Evolutionary conservation across 2,888 invertebrate species (phyloP).

Genomic region (Limenitis camilla): DNA sequence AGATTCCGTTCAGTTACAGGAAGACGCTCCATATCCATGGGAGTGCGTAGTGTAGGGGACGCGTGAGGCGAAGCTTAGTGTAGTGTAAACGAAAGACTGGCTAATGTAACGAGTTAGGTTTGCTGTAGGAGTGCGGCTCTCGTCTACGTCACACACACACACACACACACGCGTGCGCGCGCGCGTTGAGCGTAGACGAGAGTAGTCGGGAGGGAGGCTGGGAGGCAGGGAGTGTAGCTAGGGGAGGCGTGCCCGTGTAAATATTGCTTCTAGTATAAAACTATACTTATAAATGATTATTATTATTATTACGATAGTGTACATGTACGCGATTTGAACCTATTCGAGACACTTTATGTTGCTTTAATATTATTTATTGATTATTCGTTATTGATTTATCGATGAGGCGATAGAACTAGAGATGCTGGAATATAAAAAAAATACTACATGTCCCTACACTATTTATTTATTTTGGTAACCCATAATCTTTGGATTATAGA

Average conservation of each 20-base stretch:
- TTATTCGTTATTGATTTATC: not conserved
- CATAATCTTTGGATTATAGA: no score
- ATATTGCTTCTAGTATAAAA: slow-evolving; percentile 65
- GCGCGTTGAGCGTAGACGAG: not conserved
- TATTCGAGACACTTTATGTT: slow-evolving; percentile 9
- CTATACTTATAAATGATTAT: slow-evolving; percentile 43
- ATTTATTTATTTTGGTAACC: no score
- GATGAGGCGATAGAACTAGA: no score
- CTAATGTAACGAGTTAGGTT: slow-evolving; percentile 58
- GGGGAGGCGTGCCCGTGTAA: slow-evolving; percentile 62
- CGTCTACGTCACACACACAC: slow-evolving; percentile 1
- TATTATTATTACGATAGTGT: slow-evolving; percentile 29
- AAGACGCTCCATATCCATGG: slow-evolving; percentile 13
- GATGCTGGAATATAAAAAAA: no score
- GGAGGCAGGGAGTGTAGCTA: not conserved
- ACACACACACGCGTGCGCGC: no score
- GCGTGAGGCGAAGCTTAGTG: slow-evolving; percentile 29
- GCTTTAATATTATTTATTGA: slow-evolving; percentile 13
- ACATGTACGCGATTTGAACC: slow-evolving; percentile 29
- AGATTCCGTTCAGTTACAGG: not conserved
- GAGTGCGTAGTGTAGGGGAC: not conserved
- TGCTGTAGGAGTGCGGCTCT: slow-evolving; percentile 11
- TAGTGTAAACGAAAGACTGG: slow-evolving; percentile 73
- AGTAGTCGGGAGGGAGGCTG: not conserved
- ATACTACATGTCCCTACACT: no score